Percentiles rank a stretch among this genome's conserved stretches.
Evolutionary conservation across 2,888 invertebrate species (phyloP).

Genomic region (Sialis lutaria): DNA sequence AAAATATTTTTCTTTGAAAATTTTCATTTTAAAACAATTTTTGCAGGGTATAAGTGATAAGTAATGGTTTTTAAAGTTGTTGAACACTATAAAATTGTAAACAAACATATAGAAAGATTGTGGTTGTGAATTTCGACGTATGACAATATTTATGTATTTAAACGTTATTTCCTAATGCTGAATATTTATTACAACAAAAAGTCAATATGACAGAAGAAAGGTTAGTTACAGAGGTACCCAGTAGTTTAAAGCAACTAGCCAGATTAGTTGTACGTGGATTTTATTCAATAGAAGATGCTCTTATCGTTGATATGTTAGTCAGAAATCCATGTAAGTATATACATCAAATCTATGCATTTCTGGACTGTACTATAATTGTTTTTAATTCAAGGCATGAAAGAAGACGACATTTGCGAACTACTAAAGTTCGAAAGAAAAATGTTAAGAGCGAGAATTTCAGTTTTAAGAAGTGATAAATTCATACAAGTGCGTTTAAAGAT

Average conservation of each 20-base stretch:
- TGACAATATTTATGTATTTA: background rate
- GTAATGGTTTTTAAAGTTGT: background rate
- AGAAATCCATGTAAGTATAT: constrained; percentile 69
- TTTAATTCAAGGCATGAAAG: constrained; percentile 54
- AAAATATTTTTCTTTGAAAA: too few relatives aligned
- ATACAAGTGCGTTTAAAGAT: constrained; percentile 82
- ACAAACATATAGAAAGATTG: too few relatives aligned
- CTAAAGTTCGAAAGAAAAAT: constrained; percentile 89
- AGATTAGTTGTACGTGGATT: constrained; percentile 84
- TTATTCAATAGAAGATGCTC: constrained; percentile 83
- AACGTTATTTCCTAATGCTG: background rate
- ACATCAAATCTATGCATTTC: background rate
- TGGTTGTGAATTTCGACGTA: too few relatives aligned
- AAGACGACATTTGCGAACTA: constrained; percentile 78
- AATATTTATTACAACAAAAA: too few relatives aligned
- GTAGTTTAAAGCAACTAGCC: constrained; percentile 80
- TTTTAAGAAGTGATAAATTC: constrained; percentile 81
- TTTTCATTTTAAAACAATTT: too few relatives aligned
- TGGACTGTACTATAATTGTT: background rate
- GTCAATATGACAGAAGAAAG: constrained; percentile 48
- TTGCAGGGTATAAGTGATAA: too few relatives aligned
- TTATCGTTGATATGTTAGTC: constrained; percentile 90
- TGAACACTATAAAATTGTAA: background rate
- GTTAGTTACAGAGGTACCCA: constrained; percentile 81
- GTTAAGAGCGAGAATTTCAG: constrained; percentile 71